phyloP scores from a whole-genome alignment of 2,113 vertebrate species.

The Epinephelus lanceolatus region DNA sequence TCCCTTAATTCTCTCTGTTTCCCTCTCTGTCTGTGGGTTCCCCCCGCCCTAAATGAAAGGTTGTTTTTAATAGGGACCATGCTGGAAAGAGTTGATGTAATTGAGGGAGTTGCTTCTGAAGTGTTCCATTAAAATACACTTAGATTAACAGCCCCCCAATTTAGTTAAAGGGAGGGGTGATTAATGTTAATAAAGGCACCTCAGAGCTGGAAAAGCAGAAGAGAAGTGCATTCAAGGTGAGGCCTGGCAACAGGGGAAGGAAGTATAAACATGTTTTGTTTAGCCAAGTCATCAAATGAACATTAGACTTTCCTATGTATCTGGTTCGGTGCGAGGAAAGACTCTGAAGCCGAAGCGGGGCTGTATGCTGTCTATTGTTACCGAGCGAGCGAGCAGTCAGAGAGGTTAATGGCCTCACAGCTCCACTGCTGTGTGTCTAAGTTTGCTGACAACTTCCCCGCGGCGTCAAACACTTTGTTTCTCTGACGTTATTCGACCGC shows the following conservation, averaged over 20 bases:
- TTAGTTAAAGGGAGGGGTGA: constrained; percentile 72
- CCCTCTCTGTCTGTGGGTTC: constrained; percentile 56
- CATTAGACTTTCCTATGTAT: constrained; percentile 50
- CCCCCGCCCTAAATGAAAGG: constrained; percentile 67
- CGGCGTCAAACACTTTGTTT: constrained; percentile 37
- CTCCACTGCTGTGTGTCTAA: constrained; percentile 41
- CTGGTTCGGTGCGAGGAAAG: constrained; percentile 48
- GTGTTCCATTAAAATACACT: constrained; percentile 80
- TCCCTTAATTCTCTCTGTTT: constrained; percentile 60
- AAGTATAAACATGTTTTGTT: constrained; percentile 68
- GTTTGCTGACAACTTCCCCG: constrained; percentile 50
- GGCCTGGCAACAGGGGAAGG: constrained; percentile 49
- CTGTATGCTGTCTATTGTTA: constrained; percentile 50
- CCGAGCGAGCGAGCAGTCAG: background rate
- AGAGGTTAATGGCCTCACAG: constrained; percentile 37
- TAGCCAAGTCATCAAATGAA: constrained; percentile 61
- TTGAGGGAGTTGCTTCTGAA: constrained; percentile 74
- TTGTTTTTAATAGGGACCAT: constrained; percentile 77
- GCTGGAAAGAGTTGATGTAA: constrained; percentile 78
- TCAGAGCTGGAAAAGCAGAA: constrained; percentile 57
- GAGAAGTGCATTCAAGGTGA: constrained; percentile 74
- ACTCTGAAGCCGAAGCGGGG: background rate
- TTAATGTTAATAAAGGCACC: constrained; percentile 68
- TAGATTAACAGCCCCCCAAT: constrained; percentile 72
- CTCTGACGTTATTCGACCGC: constrained; percentile 43